Percentiles rank a stretch among this genome's conserved stretches.
These are phyloP conservation scores for Lycia hirtaria DNA, from an alignment of 2,888 invertebrate genomes.

Conservation along the genomic window DNA sequence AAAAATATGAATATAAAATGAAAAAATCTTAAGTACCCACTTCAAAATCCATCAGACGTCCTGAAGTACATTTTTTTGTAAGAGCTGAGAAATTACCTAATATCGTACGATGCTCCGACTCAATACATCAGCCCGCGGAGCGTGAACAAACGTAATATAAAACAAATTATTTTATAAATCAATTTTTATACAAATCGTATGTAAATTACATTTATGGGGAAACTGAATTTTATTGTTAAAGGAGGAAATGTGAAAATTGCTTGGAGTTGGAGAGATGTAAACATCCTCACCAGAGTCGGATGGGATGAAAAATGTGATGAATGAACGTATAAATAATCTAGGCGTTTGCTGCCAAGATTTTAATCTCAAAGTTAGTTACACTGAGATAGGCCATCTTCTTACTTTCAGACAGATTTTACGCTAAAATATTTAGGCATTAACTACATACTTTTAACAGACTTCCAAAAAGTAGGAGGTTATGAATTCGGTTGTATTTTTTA, in stretches of 20 bases:
- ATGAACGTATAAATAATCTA: slow-evolving; percentile 68
- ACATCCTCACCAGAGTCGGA: slow-evolving; percentile 45
- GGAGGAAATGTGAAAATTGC: slow-evolving; percentile 45
- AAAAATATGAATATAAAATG: no score
- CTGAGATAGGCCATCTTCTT: slow-evolving; percentile 8
- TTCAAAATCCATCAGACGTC: no score
- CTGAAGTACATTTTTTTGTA: background rate
- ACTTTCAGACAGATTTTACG: background rate
- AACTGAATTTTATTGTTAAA: slow-evolving; percentile 42
- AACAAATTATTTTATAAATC: slow-evolving; percentile 48
- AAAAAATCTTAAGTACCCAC: no score
- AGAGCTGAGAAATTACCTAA: background rate
- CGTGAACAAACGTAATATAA: slow-evolving; percentile 40
- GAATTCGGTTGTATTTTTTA: no score
- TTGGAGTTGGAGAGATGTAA: slow-evolving; percentile 41
- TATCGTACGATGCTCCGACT: slow-evolving; percentile 36
- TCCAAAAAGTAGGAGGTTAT: no score
- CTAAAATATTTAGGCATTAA: background rate
- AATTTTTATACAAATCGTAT: slow-evolving; percentile 36
- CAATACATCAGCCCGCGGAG: slow-evolving; percentile 41
- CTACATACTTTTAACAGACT: background rate
- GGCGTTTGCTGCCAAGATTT: slow-evolving; percentile 55
- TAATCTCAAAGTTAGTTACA: slow-evolving; percentile 54
- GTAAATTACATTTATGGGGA: slow-evolving; percentile 32
- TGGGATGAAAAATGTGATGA: slow-evolving; percentile 64